phyloP scores from a whole-genome alignment of 2,888 invertebrate species.

The Myopa tessellatipennis region DNA sequence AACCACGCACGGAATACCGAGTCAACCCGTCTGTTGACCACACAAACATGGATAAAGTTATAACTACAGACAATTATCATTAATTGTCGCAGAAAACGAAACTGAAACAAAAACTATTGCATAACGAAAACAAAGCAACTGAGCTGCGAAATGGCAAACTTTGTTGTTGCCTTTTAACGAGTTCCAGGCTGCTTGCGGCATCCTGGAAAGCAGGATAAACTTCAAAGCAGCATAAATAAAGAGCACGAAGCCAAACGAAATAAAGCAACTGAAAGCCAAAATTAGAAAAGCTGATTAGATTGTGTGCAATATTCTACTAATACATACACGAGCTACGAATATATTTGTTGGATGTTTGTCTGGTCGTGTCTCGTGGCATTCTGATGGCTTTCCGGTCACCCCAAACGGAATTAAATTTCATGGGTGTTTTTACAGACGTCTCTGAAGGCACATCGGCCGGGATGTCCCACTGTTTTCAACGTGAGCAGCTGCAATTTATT shows the following conservation, averaged over 20 bases:
- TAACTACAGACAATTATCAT: conserved; percentile 38
- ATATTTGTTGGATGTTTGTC: background rate
- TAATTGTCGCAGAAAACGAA: conserved; percentile 38
- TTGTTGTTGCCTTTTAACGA: conserved; percentile 9
- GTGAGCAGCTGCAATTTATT: background rate
- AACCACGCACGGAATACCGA: conserved; percentile 10
- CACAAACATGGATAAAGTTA: conserved; percentile 33
- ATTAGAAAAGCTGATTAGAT: conserved; percentile 37
- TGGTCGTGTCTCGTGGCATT: conserved; percentile 4
- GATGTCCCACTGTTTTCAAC: background rate
- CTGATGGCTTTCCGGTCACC: background rate
- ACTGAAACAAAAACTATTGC: conserved; percentile 16
- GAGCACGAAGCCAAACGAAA: conserved; percentile 21
- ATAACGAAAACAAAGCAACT: background rate
- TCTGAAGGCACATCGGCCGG: background rate
- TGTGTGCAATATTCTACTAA: conserved; percentile 20
- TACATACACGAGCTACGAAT: conserved; percentile 17
- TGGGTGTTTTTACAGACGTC: conserved; percentile 21
- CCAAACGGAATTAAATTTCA: conserved; percentile 29
- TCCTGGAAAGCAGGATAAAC: conserved; percentile 10
- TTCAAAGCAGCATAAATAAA: conserved; percentile 14
- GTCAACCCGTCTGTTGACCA: background rate
- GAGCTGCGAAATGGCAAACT: background rate
- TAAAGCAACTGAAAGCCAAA: conserved; percentile 23
- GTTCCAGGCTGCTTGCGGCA: background rate